Base-by-base conservation (phyloP, 2,113 vertebrate genomes). In the Sardina pilchardus region DNA sequence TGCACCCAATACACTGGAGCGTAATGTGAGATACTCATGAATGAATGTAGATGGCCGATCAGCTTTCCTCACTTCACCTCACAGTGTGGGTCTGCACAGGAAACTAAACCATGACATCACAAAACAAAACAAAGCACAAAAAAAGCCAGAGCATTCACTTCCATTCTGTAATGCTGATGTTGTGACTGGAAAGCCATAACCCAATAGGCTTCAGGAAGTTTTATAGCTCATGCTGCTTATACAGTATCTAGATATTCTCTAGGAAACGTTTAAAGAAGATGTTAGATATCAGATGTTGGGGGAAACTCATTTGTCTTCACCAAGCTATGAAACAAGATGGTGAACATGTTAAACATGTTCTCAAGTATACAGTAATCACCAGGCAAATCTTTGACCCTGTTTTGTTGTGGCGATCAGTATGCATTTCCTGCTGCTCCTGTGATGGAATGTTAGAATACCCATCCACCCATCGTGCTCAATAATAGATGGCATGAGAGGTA, bases 21-120 rank as follows among this genome's bases (percentile, higher is more conserved):
- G 91, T 88, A 89, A 91, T 39, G 83, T 48, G 88, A 90, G 89
- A 89, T 83, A 85, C 87, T 91, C 90, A 91, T 90, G 82, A 90
- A 90, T 90, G 85, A 89, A 90, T 90, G 86, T 82, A 88, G 53
- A 63, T 81, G 88, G 85, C 44, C 45, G 84, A 81, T 85, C 80
- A 39, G 67, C 71, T 86, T 89, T 48, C 82, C 80, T 42, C 59
- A 44, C 36, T 83, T 83, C 75, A 81, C 81, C 84, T 71, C 84
- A 78, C 82, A 84, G 59, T 81, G 50, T 85, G 63, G 82, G 78
- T 59, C 34, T 39, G 47, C 43, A 59, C 75, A 43, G 84, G 81
- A 87, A 89, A 90, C 87, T 59, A 78, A 78, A 10, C 71, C 34
- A 36, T 39, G 12, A 34, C 26, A 78, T 17, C 9, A 39, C 71